Evolutionary conservation across 2,113 vertebrate species (phyloP).

Genomic region (Leucosticte australis): DNA sequence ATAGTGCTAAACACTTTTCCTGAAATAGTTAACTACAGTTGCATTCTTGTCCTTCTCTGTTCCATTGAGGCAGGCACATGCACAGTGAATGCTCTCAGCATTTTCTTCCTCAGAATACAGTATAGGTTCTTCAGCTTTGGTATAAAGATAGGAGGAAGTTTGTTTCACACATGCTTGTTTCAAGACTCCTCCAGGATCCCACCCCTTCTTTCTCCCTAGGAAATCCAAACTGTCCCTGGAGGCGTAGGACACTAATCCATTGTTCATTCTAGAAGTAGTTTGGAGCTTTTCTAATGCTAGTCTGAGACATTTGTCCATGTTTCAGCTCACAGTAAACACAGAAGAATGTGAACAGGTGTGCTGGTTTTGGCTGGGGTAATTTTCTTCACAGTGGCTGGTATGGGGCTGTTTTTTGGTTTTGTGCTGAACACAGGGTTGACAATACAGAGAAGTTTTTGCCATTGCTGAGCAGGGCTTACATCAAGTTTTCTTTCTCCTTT

Average conservation of each 20-base stretch:
- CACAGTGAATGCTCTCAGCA: not conserved
- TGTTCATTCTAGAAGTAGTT: not conserved
- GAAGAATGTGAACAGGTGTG: not conserved
- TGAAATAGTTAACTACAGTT: not conserved
- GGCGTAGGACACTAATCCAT: not conserved
- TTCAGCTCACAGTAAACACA: not conserved
- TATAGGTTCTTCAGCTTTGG: not conserved
- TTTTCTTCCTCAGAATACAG: not conserved
- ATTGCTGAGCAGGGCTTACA: not conserved
- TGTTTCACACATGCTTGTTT: not conserved
- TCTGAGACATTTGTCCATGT: not conserved
- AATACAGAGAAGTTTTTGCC: not conserved
- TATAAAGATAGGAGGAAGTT: not conserved
- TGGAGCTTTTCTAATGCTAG: not conserved
- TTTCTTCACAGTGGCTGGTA: not conserved
- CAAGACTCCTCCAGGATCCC: fast-evolving
- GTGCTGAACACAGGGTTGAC: not conserved
- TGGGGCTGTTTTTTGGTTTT: not conserved
- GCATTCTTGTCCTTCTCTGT: not conserved
- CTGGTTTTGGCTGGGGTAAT: not conserved
- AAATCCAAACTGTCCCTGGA: not conserved
- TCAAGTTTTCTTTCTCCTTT: not conserved
- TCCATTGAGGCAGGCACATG: not conserved
- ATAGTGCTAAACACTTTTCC: not conserved
- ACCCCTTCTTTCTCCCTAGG: not conserved